Conservation (phyloP, 2,113 vertebrate genomes). For the Pedetes capensis region DNA sequence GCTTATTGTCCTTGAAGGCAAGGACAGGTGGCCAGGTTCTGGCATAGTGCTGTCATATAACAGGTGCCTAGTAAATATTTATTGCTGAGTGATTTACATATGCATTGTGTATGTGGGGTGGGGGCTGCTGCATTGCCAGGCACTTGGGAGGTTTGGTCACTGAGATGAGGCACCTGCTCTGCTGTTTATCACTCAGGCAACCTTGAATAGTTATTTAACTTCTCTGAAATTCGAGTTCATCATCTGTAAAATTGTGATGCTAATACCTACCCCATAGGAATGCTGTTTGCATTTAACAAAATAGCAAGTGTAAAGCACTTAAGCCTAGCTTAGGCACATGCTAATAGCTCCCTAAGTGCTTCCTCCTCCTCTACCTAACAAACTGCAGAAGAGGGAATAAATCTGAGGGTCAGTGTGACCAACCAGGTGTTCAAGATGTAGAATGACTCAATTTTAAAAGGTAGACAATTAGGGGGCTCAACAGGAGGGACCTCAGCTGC, state of each 20-base stretch:
- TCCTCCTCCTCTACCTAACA: neutral
- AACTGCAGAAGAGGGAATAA: neutral
- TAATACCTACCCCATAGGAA: neutral
- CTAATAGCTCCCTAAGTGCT: neutral
- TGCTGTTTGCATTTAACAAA: neutral
- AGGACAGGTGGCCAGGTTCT: neutral
- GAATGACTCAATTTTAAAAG: neutral
- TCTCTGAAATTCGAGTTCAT: constrained; percentile 22
- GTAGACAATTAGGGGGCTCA: neutral
- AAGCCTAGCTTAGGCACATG: neutral
- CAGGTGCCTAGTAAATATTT: constrained; percentile 50
- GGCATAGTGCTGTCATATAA: neutral
- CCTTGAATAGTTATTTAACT: constrained; percentile 18
- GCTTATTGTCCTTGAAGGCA: constrained; percentile 40
- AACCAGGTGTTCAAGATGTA: neutral
- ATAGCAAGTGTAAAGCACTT: neutral
- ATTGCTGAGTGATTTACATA: constrained; percentile 32
- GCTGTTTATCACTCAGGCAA: neutral
- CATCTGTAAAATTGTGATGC: constrained; percentile 21
- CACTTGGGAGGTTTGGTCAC: neutral
- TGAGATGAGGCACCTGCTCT: neutral
- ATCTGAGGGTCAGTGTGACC: neutral
- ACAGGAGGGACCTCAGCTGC: neutral
- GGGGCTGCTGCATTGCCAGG: neutral
- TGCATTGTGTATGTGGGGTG: neutral